These are phyloP conservation scores for Hypselothyrea guttata DNA, from an alignment of 2,888 invertebrate species.

Conservation along the genomic window DNA sequence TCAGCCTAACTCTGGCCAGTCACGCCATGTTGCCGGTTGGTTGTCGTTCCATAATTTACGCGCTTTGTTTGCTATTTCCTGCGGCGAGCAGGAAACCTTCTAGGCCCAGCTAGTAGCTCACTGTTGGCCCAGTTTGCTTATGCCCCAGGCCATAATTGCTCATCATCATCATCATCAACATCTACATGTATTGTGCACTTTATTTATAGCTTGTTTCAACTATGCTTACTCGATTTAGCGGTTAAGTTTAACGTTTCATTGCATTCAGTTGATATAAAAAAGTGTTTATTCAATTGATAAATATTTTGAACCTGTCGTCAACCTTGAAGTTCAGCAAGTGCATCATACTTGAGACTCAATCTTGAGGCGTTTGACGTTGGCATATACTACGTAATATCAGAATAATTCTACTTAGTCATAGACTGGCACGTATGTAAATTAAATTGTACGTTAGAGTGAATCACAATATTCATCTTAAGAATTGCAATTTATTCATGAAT, in stretches of 20 bases:
- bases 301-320: conserved; percentile 43
- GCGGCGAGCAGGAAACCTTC: conserved; percentile 35
- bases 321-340: conserved; percentile 47
- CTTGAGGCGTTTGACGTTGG: conserved; percentile 3
- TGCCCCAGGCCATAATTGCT: conserved; percentile 61
- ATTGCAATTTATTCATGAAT: too few relatives aligned
- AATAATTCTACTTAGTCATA: too few relatives aligned
- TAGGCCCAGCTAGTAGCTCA: conserved; percentile 3
- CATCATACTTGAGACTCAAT: background rate
- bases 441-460: too few relatives aligned
- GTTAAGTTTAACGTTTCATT: conserved; percentile 54
- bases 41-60: conserved; percentile 75
- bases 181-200: conserved; percentile 29
- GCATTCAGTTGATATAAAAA: conserved; percentile 59
- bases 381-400: conserved; percentile 15
- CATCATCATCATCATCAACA: conserved; percentile 45
- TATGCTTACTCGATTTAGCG: conserved; percentile 41
- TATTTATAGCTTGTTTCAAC: conserved; percentile 41
- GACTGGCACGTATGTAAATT: too few relatives aligned
- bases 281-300: conserved; percentile 48
- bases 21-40: conserved; percentile 68
- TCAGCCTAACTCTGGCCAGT: conserved; percentile 58
- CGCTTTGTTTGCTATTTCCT: conserved; percentile 74
- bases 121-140: conserved; percentile 42
- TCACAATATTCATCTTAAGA: too few relatives aligned